Evolutionary conservation across 2,888 invertebrate species (phyloP), one percentile per base, ranked within the genome.

Genomic region (Drosophila kuntzei): DNA sequence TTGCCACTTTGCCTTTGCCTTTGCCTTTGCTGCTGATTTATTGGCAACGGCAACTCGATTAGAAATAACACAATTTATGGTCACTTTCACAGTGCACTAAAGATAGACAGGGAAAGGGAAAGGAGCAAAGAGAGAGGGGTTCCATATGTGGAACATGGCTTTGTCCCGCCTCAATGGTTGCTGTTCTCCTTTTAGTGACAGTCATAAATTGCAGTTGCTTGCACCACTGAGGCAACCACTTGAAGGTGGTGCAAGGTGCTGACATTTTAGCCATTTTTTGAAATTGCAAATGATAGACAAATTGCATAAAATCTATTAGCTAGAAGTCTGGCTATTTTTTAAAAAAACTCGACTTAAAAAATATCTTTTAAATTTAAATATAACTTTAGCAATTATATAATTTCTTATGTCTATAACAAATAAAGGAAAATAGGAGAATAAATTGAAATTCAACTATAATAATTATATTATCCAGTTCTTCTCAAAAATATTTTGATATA

Each of bases 61-160:
- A 75, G 76, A 79, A 79, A 71, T 22, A 29, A 51, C 47, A 50
- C 54, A 75, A 87, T 87, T 84, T 72, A 81, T 72, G 62, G 58
- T 2, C 68, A 61, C 65, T 66, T 59, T 59, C 27, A 53, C 53
- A 54, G 14, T 12, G 29, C 7, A 29, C 2, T 29, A 18, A 0
- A 11, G 29, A 12, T 14, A 18, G 9, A 46, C 7, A 16, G 29
- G 5, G 12, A 8, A 2, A 14, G 25, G 16, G 1, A 12, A 25
- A n/a, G 25, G 11, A 2, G 12, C 9, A 41, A 12, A 6, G 5
- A 4, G 5, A 25, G 25, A 16, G 9, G n/a, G 44, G 3, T 14
- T 2, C 4, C 12, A 20, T 8, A 34, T 25, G 25, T 22, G 37
- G 25, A 8, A 39, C 18, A 41, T 18, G 18, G 22, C 29, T 53